A percentile compares a stretch with the other conserved stretches of the same genome.
These are phyloP conservation scores for Herpailurus yagouaroundi DNA, from an alignment of 2,113 vertebrate genomes.

Conservation along the genomic window DNA sequence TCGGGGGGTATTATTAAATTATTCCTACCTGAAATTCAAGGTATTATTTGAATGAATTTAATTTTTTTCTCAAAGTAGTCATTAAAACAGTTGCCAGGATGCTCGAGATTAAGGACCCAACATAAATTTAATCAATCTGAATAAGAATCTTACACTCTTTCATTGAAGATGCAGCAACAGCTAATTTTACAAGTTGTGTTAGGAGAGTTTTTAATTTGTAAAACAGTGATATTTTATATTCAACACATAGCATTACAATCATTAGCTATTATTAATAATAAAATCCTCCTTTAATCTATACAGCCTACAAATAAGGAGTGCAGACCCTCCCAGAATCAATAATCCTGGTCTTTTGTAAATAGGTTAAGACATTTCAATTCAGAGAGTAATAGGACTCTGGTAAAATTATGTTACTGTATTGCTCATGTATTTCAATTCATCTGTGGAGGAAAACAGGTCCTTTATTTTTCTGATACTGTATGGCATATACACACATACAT, in stretches of 20 bases:
- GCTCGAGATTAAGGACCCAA: neutral
- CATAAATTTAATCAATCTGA: neutral
- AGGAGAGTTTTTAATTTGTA: neutral
- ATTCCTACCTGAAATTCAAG: neutral
- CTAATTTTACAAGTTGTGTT: neutral
- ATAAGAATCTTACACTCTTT: neutral
- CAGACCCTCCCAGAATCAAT: neutral
- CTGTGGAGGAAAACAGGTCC: neutral
- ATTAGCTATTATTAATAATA: neutral
- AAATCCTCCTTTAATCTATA: neutral
- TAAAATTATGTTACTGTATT: neutral
- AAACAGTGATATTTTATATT: neutral
- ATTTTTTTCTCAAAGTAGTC: neutral
- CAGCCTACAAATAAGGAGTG: neutral
- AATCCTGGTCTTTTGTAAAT: neutral
- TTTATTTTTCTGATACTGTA: neutral
- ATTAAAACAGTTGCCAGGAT: neutral
- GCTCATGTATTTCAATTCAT: neutral
- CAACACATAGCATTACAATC: neutral
- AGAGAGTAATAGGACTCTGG: neutral
- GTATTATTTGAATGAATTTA: neutral
- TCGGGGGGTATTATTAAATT: neutral
- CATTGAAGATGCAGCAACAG: neutral
- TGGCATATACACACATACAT: neutral
- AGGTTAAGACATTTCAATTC: neutral